A percentile compares a stretch with the other conserved stretches of the same genome.
phyloP scores from a whole-genome alignment of 2,113 vertebrate species.

The Sylvicapra grimmia region DNA sequence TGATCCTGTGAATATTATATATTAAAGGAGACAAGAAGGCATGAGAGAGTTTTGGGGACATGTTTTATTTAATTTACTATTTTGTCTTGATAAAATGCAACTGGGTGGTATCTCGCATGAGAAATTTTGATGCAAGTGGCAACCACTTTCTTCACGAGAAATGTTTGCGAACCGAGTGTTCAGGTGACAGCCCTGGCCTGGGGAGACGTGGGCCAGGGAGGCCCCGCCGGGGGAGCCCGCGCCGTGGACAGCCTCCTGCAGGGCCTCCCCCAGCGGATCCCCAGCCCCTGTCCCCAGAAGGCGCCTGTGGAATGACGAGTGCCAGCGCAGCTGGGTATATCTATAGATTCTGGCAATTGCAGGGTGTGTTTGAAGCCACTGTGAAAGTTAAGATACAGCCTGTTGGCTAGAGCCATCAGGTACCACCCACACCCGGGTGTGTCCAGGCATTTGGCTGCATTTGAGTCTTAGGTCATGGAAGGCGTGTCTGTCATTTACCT shows the following conservation, averaged over 20 bases:
- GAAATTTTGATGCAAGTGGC: neutral
- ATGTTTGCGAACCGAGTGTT: neutral
- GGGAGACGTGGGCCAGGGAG: neutral
- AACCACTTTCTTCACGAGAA: neutral
- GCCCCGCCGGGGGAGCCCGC: neutral
- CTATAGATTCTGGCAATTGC: conserved; percentile 4
- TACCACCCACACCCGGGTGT: neutral
- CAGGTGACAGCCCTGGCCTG: fast-evolving
- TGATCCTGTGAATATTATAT: neutral
- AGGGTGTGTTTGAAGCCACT: neutral
- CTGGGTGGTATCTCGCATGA: neutral
- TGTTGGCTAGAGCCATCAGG: neutral
- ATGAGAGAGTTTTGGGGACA: neutral
- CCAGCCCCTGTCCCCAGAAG: neutral
- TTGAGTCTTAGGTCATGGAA: neutral
- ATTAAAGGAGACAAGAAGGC: neutral
- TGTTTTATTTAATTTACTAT: neutral
- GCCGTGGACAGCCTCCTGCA: neutral
- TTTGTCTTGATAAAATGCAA: neutral
- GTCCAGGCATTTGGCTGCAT: neutral
- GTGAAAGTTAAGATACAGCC: neutral
- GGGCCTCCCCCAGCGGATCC: neutral
- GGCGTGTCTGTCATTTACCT: neutral
- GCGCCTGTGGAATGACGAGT: neutral
- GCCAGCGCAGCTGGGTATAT: neutral